Conservation (phyloP, 2,888 invertebrate species). For the Calephelis perditalis region DNA sequence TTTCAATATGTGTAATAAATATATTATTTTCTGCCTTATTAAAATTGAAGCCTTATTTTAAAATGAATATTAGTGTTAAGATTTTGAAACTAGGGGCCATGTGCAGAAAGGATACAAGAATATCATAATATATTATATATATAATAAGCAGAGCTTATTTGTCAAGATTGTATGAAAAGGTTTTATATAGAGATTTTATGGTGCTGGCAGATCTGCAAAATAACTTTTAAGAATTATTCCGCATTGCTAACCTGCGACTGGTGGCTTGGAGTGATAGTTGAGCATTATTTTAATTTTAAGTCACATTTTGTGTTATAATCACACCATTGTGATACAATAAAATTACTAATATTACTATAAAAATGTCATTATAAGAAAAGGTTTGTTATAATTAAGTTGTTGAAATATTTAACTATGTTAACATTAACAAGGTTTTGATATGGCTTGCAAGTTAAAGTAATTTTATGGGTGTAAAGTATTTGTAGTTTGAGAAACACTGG, state of each 20-base stretch:
- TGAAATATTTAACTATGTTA: slow-evolving; percentile 9
- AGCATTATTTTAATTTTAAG: slow-evolving; percentile 19
- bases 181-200: slow-evolving; percentile 46
- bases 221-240: slow-evolving; percentile 39
- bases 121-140: slow-evolving; percentile 24
- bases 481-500: slow-evolving; percentile 73
- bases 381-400: slow-evolving; percentile 10
- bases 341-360: slow-evolving; percentile 6
- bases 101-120: slow-evolving; percentile 35
- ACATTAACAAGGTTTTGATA: slow-evolving; percentile 8
- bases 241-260: slow-evolving; percentile 41
- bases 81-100: slow-evolving; percentile 57
- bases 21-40: slow-evolving; percentile 47
- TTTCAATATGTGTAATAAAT: neutral
- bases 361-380: neutral
- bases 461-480: slow-evolving; percentile 25
- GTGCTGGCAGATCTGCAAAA: slow-evolving; percentile 74
- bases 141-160: slow-evolving; percentile 33
- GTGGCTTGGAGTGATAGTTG: slow-evolving; percentile 42
- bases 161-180: slow-evolving; percentile 40
- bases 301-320: slow-evolving; percentile 1
- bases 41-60: slow-evolving; percentile 56
- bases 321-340: slow-evolving; percentile 5
- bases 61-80: slow-evolving; percentile 54
- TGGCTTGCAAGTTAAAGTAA: slow-evolving; percentile 18